Conservation (phyloP, 2,888 invertebrate genomes). For the Hirtodrosophila histrioides region DNA sequence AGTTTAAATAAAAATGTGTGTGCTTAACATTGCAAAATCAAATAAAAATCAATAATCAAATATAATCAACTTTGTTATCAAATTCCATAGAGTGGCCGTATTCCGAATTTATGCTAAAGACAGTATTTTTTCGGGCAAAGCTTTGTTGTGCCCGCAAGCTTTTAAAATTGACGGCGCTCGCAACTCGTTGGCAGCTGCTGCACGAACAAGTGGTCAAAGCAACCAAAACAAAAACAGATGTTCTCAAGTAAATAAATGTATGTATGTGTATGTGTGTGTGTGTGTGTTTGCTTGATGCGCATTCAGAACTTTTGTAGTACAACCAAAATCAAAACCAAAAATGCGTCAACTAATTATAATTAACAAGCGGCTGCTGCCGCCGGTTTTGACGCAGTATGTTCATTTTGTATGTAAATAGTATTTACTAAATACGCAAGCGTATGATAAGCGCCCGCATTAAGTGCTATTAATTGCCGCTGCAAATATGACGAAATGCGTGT, state of each 20-base stretch:
- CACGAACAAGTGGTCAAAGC: slow-evolving; percentile 63
- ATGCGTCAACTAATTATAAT: slow-evolving; percentile 12
- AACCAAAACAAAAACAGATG: slow-evolving; percentile 72
- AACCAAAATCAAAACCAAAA: background rate
- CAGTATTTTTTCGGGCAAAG: slow-evolving; percentile 35
- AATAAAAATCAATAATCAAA: too few species aligned
- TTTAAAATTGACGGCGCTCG: slow-evolving; percentile 18
- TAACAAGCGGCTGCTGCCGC: slow-evolving; percentile 3
- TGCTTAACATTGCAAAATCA: too few species aligned
- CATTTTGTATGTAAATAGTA: slow-evolving; percentile 4
- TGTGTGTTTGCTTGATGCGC: slow-evolving; percentile 17
- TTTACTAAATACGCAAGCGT: background rate
- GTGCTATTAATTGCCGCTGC: too few species aligned
- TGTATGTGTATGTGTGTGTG: slow-evolving; percentile 2
- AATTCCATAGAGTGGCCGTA: background rate
- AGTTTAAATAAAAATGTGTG: too few species aligned
- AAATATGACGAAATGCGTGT: too few species aligned
- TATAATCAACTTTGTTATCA: background rate
- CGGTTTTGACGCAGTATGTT: slow-evolving; percentile 2
- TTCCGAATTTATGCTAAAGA: background rate
- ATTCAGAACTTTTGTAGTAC: background rate
- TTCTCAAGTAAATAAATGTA: slow-evolving; percentile 19
- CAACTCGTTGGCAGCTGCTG: slow-evolving; percentile 36
- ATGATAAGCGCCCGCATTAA: slow-evolving; percentile 12
- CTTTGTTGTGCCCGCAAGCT: slow-evolving; percentile 10